These are phyloP conservation scores for Labeo calbasu DNA, from an alignment of 2,797 vertebrate genomes.

Conservation along the genomic window DNA sequence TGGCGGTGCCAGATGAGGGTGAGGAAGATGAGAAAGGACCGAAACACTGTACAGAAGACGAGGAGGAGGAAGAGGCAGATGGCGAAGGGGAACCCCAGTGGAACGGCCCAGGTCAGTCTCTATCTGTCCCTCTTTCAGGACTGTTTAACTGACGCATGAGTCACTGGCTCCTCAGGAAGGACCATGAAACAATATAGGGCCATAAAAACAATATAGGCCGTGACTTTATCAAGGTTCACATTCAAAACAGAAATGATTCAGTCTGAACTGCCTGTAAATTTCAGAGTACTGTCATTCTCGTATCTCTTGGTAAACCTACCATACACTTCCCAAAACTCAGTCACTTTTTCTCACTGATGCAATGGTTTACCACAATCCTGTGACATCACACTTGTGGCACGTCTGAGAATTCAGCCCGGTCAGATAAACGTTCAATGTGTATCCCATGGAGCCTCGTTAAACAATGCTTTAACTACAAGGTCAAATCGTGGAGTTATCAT, in stretches of 20 bases:
- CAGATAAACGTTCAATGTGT: constrained; percentile 7
- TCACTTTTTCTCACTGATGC: background rate
- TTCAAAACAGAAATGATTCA: constrained; percentile 6
- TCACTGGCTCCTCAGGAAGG: constrained; percentile 40
- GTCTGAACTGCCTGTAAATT: background rate
- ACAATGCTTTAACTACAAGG: constrained; percentile 6
- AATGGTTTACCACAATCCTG: background rate
- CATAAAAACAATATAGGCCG: constrained; percentile 32
- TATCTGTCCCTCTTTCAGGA: constrained; percentile 28
- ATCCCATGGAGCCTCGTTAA: background rate
- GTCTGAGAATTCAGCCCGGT: constrained; percentile 11
- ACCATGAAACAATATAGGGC: too few relatives aligned
- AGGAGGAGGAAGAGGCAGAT: constrained; percentile 67
- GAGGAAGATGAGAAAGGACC: constrained; percentile 60
- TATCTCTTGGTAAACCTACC: background rate
- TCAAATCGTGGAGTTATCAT: background rate
- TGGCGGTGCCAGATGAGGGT: constrained; percentile 68
- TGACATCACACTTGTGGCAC: background rate
- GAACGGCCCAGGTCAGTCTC: constrained; percentile 86
- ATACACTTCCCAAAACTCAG: background rate
- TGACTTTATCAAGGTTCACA: background rate
- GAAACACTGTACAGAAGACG: constrained; percentile 65
- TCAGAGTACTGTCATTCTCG: background rate
- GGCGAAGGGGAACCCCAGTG: constrained; percentile 68
- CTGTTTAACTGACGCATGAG: constrained; percentile 20